phyloP scores from a whole-genome alignment of 2,888 invertebrate genomes.

The Callinectes sapidus region DNA sequence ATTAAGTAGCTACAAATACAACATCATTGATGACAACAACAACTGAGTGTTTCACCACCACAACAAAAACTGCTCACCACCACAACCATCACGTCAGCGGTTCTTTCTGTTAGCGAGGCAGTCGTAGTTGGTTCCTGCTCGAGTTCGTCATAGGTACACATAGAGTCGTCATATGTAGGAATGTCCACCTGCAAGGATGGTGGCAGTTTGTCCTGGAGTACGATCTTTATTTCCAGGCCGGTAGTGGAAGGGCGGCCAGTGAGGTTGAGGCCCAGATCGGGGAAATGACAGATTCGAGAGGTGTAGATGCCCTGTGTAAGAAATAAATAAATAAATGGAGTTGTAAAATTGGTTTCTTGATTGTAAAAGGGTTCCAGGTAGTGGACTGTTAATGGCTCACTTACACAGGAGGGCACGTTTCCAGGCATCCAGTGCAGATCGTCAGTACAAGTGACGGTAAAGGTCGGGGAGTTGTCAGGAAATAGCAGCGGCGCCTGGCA shows the following conservation, averaged over 20 bases:
- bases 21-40: not conserved
- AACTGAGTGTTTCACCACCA: not conserved
- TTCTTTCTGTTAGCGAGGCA: not conserved
- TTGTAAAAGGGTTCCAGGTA: not conserved
- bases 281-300: not conserved
- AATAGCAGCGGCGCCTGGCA: slow-evolving; percentile 40
- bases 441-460: slow-evolving; percentile 27
- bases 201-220: slow-evolving; percentile 3
- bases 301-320: not conserved
- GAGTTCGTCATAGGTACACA: slow-evolving; percentile 10
- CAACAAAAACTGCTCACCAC: not conserved
- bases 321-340: not conserved
- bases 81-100: not conserved
- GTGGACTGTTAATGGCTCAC: not conserved
- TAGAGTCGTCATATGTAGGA: not conserved
- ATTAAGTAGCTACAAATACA: not conserved
- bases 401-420: slow-evolving; percentile 41
- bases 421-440: slow-evolving; percentile 2
- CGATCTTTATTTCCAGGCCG: slow-evolving; percentile 34
- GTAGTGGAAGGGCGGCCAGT: not conserved
- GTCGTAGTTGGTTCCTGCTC: too few relatives aligned
- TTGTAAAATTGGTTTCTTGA: not conserved
- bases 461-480: slow-evolving; percentile 23
- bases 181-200: slow-evolving; percentile 40
- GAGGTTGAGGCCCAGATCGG: slow-evolving; percentile 18